These are phyloP conservation scores for Zosterops pallidus DNA, from an alignment of 2,113 vertebrate genomes.

Conservation along the genomic window DNA sequence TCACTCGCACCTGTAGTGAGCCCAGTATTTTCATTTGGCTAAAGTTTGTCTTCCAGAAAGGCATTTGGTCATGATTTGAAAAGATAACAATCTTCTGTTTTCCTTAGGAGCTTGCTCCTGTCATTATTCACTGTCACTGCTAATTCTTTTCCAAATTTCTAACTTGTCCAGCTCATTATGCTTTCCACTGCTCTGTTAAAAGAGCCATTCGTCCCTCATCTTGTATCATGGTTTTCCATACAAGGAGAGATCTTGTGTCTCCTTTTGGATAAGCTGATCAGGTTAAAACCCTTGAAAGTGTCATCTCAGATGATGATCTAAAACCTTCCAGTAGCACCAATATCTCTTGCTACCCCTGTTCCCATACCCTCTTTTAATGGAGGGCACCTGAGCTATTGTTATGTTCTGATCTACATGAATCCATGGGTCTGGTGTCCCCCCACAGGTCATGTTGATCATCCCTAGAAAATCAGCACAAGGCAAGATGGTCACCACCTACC, in stretches of 20 bases:
- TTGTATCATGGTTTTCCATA: not conserved
- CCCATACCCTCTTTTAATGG: not conserved
- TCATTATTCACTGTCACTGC: slow-evolving; percentile 2
- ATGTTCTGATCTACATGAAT: accelerated
- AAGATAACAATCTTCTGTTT: slow-evolving; percentile 8
- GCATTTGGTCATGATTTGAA: slow-evolving; percentile 28
- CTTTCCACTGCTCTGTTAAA: not conserved
- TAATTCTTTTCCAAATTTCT: slow-evolving; percentile 31
- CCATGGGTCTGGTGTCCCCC: not conserved
- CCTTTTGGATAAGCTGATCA: not conserved
- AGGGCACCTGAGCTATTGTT: not conserved
- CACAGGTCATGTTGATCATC: not conserved
- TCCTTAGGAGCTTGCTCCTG: not conserved
- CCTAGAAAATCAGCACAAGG: not conserved
- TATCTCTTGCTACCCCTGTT: not conserved
- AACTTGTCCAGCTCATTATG: not conserved
- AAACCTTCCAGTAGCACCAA: not conserved
- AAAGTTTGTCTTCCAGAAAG: slow-evolving; percentile 21
- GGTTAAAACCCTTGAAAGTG: not conserved
- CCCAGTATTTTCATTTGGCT: not conserved
- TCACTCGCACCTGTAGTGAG: not conserved
- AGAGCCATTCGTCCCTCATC: not conserved
- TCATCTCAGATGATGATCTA: not conserved
- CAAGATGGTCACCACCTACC: not conserved
- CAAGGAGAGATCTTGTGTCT: not conserved